A percentile compares a stretch with the other conserved stretches of the same genome.
Conservation (phyloP, 2,113 vertebrate species). For the Crotophaga sulcirostris region DNA sequence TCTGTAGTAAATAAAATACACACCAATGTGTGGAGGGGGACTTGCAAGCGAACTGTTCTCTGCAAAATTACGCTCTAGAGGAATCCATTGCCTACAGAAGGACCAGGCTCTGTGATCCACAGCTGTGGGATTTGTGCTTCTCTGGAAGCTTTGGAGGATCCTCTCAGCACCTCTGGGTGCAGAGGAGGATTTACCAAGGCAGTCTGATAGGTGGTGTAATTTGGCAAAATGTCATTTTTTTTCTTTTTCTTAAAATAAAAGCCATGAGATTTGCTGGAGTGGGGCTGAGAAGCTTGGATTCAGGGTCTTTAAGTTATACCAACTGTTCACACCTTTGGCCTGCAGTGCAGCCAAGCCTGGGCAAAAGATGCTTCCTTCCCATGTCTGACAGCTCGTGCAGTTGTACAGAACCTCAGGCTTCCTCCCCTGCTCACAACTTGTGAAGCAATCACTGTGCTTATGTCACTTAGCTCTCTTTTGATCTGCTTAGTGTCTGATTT, state of each 20-base stretch:
- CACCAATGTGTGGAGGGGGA: not conserved
- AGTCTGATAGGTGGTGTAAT: not conserved
- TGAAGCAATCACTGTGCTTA: no score
- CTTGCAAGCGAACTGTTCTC: not conserved
- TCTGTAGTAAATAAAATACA: not conserved
- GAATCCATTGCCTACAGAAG: not conserved
- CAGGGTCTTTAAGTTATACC: not conserved
- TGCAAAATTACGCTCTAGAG: not conserved
- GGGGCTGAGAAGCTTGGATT: not conserved
- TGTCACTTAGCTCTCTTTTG: no score
- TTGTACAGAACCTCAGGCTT: not conserved
- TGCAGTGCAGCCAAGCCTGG: not conserved
- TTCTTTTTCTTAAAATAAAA: not conserved
- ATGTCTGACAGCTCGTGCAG: accelerated
- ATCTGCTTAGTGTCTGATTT: not conserved
- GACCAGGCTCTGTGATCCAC: not conserved
- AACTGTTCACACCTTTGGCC: not conserved
- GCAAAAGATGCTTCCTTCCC: not conserved
- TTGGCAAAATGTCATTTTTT: not conserved
- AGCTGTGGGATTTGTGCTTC: not conserved
- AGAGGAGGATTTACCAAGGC: not conserved
- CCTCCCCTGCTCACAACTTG: not conserved
- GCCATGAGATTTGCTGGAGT: no score
- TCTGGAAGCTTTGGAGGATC: not conserved
- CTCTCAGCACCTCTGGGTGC: not conserved